Conservation (phyloP, 2,113 vertebrate genomes). For the Anguilla rostrata region DNA sequence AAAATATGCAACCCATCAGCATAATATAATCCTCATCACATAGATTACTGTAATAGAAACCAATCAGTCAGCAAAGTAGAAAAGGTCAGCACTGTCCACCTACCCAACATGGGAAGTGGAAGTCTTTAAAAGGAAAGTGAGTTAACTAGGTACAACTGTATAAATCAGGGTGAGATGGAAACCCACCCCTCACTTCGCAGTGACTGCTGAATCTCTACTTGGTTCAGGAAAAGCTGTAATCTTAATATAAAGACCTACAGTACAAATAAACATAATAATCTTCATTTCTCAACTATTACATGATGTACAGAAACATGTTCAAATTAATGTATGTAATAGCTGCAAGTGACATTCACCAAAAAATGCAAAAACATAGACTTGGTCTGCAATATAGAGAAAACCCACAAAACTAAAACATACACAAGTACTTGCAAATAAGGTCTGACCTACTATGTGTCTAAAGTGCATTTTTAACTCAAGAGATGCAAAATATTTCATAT, state of each 20-base stretch:
- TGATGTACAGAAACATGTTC: background rate
- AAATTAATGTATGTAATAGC: background rate
- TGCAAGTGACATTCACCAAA: background rate
- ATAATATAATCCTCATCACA: background rate
- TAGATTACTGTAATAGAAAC: background rate
- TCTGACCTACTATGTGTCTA: slow-evolving; percentile 5
- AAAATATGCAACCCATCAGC: background rate
- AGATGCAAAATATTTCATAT: background rate
- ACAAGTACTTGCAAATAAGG: slow-evolving; percentile 28
- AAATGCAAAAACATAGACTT: too few relatives aligned
- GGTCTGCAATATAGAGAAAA: background rate
- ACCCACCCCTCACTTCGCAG: too few relatives aligned
- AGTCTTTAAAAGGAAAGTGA: background rate
- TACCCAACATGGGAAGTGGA: background rate
- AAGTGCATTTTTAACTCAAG: slow-evolving; percentile 1
- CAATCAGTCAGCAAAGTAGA: background rate
- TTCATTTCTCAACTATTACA: too few relatives aligned
- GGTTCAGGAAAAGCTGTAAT: too few relatives aligned
- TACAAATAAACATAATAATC: too few relatives aligned
- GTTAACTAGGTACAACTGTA: background rate
- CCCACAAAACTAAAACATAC: background rate
- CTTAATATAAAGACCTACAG: too few relatives aligned
- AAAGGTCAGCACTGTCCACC: background rate
- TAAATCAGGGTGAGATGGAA: background rate
- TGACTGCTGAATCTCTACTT: too few relatives aligned